phyloP scores from a whole-genome alignment of 2,888 invertebrate species.

The Augiades crinisus region DNA sequence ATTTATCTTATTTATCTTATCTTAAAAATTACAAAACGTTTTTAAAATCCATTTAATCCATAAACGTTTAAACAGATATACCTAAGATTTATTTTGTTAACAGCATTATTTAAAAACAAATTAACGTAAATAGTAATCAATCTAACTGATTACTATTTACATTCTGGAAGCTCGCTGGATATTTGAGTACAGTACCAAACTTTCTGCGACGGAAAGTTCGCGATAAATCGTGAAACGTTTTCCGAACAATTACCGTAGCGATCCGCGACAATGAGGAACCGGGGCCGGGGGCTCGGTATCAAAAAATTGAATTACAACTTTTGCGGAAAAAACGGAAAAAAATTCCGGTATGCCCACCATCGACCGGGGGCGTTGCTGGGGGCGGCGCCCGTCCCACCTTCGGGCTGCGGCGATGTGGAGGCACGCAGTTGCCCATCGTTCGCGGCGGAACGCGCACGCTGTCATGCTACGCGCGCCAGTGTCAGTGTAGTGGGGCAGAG shows the following conservation, averaged over 20 bases:
- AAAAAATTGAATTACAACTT: constrained; percentile 53
- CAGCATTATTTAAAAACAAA: too few species aligned
- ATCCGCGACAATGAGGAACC: constrained; percentile 35
- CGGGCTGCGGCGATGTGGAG: constrained; percentile 33
- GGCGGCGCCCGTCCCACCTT: constrained; percentile 47
- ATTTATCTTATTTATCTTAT: too few species aligned
- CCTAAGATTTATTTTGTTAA: too few species aligned
- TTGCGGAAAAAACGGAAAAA: constrained; percentile 40
- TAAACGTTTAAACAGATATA: too few species aligned
- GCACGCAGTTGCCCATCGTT: constrained; percentile 65
- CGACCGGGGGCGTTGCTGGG: constrained; percentile 41
- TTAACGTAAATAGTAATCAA: too few species aligned
- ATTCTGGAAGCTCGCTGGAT: not conserved
- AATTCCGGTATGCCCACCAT: constrained; percentile 41
- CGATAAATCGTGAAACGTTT: constrained; percentile 30
- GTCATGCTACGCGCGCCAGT: constrained; percentile 64
- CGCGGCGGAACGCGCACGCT: constrained; percentile 64
- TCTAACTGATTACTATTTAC: not conserved
- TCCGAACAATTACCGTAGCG: constrained; percentile 33
- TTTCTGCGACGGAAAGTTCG: not conserved
- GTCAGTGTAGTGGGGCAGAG: constrained; percentile 74
- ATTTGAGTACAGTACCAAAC: not conserved
- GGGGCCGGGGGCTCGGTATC: constrained; percentile 35
- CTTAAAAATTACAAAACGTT: too few species aligned
- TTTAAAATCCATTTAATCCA: too few species aligned